Conservation (phyloP, 2,888 invertebrate genomes). For the Tridacna gigas region DNA sequence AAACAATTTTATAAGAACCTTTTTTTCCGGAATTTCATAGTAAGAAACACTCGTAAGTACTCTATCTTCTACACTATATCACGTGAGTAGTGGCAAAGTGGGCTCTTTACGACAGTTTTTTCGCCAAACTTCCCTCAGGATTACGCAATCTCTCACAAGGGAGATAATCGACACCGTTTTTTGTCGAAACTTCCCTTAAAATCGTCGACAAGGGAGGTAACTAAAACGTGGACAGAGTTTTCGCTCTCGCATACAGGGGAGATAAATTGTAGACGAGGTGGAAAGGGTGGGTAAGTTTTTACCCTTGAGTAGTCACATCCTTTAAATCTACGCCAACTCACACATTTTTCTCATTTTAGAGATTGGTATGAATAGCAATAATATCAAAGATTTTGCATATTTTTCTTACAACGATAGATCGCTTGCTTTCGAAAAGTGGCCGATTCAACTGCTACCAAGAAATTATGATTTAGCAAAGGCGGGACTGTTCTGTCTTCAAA, state of each 20-base stretch:
- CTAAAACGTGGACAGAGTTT: background rate
- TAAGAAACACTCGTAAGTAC: too few relatives aligned
- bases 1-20: too few relatives aligned
- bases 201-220: background rate
- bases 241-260: too few relatives aligned
- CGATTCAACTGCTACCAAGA: background rate
- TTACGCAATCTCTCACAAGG: too few relatives aligned
- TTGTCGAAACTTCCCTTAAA: too few relatives aligned
- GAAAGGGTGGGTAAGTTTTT: background rate
- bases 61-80: too few relatives aligned
- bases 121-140: constrained; percentile 2
- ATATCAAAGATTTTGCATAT: background rate
- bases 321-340: background rate
- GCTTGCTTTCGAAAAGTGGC: background rate
- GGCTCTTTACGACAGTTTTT: background rate
- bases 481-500: background rate
- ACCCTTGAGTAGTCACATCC: background rate
- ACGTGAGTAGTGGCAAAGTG: background rate
- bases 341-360: background rate
- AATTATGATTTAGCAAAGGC: background rate
- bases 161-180: too few relatives aligned
- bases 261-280: too few relatives aligned
- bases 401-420: background rate
- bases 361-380: background rate
- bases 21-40: too few relatives aligned